Base-by-base conservation (phyloP, 1,140 invertebrate genomes). In the Leptinotarsa undecemlineata region DNA sequence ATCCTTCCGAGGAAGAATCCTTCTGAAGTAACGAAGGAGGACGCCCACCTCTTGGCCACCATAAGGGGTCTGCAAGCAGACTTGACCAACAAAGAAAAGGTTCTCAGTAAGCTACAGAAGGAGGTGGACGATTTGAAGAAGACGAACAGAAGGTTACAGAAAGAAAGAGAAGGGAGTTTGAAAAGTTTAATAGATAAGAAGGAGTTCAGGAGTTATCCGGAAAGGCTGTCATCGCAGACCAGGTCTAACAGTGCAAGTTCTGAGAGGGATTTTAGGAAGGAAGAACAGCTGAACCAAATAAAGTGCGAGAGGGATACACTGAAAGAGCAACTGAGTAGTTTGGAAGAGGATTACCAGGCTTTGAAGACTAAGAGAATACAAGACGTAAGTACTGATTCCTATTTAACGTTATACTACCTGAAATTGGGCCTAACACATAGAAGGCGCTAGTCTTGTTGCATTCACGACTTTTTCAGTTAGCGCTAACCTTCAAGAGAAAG, bases 1-100 rank as follows among this genome's bases (percentile, higher is more conserved):
- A 48, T 61, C 2, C 48, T 64, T 23, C 19, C 64, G 4, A 75
- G 75, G 33, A 72, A 80, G 74, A 17, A 57, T 57, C 15, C 14
- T 57, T 5, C 51, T 57, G 64, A 71, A 69, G 21, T 26, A 68
- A 75, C 79, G 0, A 93, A 92, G 83, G 91, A 93, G 78, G 92
- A 95, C 74, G 87, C 90, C 4, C 92, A 94, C 85, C 85, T 94
- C 11, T 82, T 94, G 15, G 92, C 93, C 0, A 94, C 93, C 0
- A 92, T 95, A 80, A 88, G 93, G 68, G 92, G 92, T 2, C 85
- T 94, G 75, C 92, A 93, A 81, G 82, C 90, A 0, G 93, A 94
- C 81, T 77, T 94, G 57, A 86, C 88, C 8, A 90, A 89, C 48
- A 93, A 93, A 80, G 92, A 94, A 72, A 92, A 93, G 76, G 87